phyloP scores from a whole-genome alignment of 1,140 invertebrate species.

The Pararge aegeria region DNA sequence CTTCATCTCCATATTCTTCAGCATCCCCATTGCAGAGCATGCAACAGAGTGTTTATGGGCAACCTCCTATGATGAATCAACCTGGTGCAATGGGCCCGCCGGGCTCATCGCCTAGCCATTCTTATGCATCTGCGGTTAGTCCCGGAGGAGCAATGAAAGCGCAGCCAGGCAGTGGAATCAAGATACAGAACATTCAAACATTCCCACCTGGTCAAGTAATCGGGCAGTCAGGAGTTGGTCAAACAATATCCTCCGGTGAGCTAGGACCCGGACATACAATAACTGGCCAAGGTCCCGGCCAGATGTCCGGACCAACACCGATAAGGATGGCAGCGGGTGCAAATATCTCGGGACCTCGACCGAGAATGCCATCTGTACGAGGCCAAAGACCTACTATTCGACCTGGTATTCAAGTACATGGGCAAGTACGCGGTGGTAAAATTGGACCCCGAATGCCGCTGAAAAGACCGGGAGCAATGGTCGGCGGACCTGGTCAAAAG shows the following conservation, averaged over 20 bases:
- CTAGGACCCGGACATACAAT: slow-evolving; percentile 30
- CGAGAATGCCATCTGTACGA: slow-evolving; percentile 53
- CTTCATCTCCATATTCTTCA: slow-evolving; percentile 50
- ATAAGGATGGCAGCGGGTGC: slow-evolving; percentile 58
- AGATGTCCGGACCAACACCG: slow-evolving; percentile 51
- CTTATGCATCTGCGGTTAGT: slow-evolving; percentile 52
- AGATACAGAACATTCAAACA: slow-evolving; percentile 70
- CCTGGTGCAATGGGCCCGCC: slow-evolving; percentile 60
- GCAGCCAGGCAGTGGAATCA: slow-evolving; percentile 42
- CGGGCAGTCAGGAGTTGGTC: slow-evolving; percentile 26
- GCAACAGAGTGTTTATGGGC: slow-evolving; percentile 66
- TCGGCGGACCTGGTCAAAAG: slow-evolving; percentile 48
- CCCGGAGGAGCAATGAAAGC: slow-evolving; percentile 55
- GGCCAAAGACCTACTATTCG: slow-evolving; percentile 55
- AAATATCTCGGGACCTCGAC: slow-evolving; percentile 43
- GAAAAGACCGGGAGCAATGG: slow-evolving; percentile 53
- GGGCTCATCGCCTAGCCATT: slow-evolving; percentile 43
- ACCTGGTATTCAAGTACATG: slow-evolving; percentile 64
- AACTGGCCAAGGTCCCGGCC: slow-evolving; percentile 40
- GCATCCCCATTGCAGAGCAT: slow-evolving; percentile 64
- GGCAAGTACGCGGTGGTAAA: slow-evolving; percentile 56
- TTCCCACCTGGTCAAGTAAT: slow-evolving; percentile 55
- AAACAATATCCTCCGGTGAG: slow-evolving; percentile 24
- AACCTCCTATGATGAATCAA: slow-evolving; percentile 48
- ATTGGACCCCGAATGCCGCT: slow-evolving; percentile 59